Base-by-base conservation (phyloP, 2,888 invertebrate species). In the Seira ritae region DNA sequence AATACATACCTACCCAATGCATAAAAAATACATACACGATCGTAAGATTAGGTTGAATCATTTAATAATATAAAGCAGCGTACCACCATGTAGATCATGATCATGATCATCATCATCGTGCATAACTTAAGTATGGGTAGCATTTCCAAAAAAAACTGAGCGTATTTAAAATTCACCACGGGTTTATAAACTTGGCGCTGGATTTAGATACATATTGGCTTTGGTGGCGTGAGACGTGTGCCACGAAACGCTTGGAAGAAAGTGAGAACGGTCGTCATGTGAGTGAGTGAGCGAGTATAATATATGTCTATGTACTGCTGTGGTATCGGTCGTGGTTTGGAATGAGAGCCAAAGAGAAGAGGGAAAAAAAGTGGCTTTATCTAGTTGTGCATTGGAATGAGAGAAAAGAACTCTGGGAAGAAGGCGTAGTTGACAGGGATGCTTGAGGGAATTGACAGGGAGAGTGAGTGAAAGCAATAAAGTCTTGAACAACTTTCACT, bases 391-490 rank as follows among this genome's bases (percentile, higher is more conserved):
- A 55, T n/a, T 55, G 17, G 17, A 55, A 55, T 12, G 17, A 55
- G 55, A 55, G 17, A 55, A 42, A n/a, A 15, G 55, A 55, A 55
- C 22, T 23, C 22, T 1, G n/a, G 37, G 31, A 6, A 37, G 15
- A n/a, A 12, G 20, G 17, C 20, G 37, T 62, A 20, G 65, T 62
- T 73, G 73, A 73, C 73, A 62, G 60, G 62, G 12, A 24, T 42
- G 62, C 68, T 76, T 60, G 50, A 31, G 60, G 68, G 76, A 76
- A 69, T 75, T 75, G 76, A 76, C 62, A 55, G 55, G 55, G 55
- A 55, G 55, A 76, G 55, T 55, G 60, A 55, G 66, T 74, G 74
- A 75, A 75, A 75, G 66, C 67, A 75, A 67, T 75, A 75, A 75
- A 75, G 66, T 75, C 24, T 22, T 23, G 23, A 50, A 67, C 75